These are phyloP conservation scores for Smittia sp. DNA, from an alignment of 2,888 invertebrate genomes.

Conservation along the genomic window DNA sequence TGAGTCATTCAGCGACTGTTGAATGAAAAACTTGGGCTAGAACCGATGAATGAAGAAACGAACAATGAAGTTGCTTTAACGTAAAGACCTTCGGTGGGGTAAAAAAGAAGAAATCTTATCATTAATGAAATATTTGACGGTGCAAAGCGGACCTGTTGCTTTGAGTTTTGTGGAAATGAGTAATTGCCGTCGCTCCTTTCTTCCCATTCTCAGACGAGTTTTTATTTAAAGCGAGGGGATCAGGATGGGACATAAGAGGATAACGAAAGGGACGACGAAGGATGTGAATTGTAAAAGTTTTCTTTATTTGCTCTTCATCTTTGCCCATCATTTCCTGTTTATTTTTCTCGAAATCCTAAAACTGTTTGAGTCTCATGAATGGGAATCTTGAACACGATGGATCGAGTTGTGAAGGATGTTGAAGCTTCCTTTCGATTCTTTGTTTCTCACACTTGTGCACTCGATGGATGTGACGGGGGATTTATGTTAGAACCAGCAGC, in stretches of 20 bases:
- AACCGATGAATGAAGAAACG: not conserved
- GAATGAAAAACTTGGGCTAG: not conserved
- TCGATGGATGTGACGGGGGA: too few relatives aligned
- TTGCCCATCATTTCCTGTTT: constrained; percentile 34
- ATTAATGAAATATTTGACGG: constrained; percentile 11
- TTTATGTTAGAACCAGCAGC: too few relatives aligned
- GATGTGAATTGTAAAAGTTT: constrained; percentile 31
- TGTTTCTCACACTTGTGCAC: constrained; percentile 9
- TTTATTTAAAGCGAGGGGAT: constrained; percentile 7
- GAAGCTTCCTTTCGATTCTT: not conserved
- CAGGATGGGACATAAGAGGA: constrained; percentile 17
- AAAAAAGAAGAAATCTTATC: not conserved
- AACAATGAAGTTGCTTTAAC: constrained; percentile 3
- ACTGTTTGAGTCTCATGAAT: not conserved
- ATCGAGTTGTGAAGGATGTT: not conserved
- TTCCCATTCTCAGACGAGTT: not conserved
- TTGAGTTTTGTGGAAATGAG: not conserved
- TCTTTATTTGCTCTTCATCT: constrained; percentile 17
- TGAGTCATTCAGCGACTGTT: not conserved
- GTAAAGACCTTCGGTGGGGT: not conserved
- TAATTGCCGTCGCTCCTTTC: not conserved
- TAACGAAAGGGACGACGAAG: constrained; percentile 18
- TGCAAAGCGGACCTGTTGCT: constrained; percentile 3
- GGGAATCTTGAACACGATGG: not conserved
- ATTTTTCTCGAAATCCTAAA: constrained; percentile 16